These are phyloP conservation scores for Gorsachius goisagi DNA, from an alignment of 2,113 vertebrate species.

Conservation along the genomic window DNA sequence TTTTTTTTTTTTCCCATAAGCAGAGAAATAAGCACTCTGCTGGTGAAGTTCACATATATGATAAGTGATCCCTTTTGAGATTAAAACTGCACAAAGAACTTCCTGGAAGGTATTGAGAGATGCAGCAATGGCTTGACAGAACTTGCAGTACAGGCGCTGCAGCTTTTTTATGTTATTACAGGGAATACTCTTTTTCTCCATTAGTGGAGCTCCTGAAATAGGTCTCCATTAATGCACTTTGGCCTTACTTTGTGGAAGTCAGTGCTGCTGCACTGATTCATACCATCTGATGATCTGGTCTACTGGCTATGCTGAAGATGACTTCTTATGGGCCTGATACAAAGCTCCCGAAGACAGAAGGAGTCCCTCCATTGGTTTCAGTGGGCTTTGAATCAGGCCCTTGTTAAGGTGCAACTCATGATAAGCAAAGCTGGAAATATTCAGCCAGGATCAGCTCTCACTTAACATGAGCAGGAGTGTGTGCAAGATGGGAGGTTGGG, in stretches of 20 bases:
- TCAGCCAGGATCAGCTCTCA: neutral
- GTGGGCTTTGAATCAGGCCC: neutral
- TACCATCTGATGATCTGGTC: fast-evolving
- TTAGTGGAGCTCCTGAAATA: neutral
- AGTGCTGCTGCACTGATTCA: neutral
- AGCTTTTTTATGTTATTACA: neutral
- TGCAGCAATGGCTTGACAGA: neutral
- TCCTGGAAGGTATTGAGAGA: neutral
- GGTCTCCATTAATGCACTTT: neutral
- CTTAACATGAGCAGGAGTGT: neutral
- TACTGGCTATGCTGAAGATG: neutral
- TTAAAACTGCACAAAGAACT: neutral
- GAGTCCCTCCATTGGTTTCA: neutral
- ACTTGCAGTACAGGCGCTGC: neutral
- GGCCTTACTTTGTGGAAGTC: neutral
- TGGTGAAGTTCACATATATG: neutral
- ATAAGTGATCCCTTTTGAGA: neutral
- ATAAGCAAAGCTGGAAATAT: neutral
- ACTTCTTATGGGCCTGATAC: neutral
- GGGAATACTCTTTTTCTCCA: neutral
- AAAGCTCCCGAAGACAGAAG: neutral
- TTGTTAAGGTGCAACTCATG: neutral
- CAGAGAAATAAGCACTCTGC: neutral
- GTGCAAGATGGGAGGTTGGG: neutral
- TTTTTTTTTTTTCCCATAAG: neutral